Base-by-base conservation (phyloP, 1,140 invertebrate species). In the Zaprionus taronus region DNA sequence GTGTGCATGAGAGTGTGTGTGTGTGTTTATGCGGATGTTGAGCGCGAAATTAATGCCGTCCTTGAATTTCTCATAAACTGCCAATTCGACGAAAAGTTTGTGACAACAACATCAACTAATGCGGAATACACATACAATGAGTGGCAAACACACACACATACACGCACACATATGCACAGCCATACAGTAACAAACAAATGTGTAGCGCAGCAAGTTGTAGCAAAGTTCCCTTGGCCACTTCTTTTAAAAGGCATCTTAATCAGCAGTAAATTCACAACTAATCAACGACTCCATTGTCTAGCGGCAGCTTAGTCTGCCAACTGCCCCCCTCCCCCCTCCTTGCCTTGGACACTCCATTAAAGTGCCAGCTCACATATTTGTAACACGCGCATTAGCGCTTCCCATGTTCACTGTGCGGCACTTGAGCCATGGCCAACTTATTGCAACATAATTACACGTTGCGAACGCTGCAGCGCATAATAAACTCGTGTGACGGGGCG, bases 251-350 rank as follows among this genome's bases (percentile, higher is more conserved):
- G 81, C 79, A 71, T 82, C 85, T 91, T 91, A 91, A 91, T 91
- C 89, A 91, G 89, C 81, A 87, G 77, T 90, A 91, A 91, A 87
- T 87, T 91, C 89, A 73, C 68, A 89, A 82, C 83, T 91, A 91
- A 91, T 91, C 89, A 91, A 89, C 78, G 68, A 62, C 62, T 68
- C 77, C 77, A 91, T 91, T 91, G 89, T 91, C 63, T 84, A 58
- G 60, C n/a, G 38, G 38, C 17, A 36, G 7, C 26, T 17, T 47
- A 47, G 41, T 2, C 41, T 9, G 5, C 15, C 26, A 9, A 9
- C 26, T 26, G 9, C 20, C 12, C n/a, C 28, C 20, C 12, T 17
- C 11, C 7, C 7, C 12, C 31, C 31, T 1, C 6, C 22, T 14
- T 5, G 56, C 36, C 14, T 20, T 4, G 38, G 12, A 20, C n/a